A percentile compares a stretch with the other conserved stretches of the same genome.
These are phyloP conservation scores for Xenopus petersii DNA, from an alignment of 2,797 vertebrate genomes.

Conservation along the genomic window DNA sequence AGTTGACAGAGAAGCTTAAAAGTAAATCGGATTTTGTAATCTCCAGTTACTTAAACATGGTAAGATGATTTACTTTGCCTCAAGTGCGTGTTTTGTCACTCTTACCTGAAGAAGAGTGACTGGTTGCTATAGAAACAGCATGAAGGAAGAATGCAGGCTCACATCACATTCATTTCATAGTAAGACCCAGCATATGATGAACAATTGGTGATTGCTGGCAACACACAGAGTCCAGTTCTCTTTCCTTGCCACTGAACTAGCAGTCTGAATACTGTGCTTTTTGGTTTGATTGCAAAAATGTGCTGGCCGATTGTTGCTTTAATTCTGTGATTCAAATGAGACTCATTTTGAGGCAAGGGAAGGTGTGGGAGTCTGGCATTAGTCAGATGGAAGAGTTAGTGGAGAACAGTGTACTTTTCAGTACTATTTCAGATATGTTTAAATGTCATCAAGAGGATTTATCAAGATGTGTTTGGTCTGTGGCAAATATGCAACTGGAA, in stretches of 20 bases:
- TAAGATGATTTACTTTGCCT: slow-evolving; percentile 57
- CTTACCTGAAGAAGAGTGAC: slow-evolving; percentile 51
- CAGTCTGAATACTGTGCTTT: background rate
- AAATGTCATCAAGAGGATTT: background rate
- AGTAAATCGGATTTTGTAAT: slow-evolving; percentile 44
- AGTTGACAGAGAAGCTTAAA: slow-evolving; percentile 45
- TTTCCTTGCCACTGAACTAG: background rate
- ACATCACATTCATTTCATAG: background rate
- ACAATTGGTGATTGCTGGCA: background rate
- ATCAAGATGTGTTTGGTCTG: too few species aligned
- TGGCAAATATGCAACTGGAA: too few species aligned
- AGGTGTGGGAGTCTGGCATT: slow-evolving; percentile 14
- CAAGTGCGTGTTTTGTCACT: slow-evolving; percentile 62
- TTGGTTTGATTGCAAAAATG: background rate
- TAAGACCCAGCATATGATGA: slow-evolving; percentile 9
- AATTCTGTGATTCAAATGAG: background rate
- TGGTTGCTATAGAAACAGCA: slow-evolving; percentile 61
- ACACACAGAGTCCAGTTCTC: background rate
- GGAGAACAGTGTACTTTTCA: background rate
- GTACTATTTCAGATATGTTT: slow-evolving; percentile 10
- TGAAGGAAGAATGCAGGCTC: slow-evolving; percentile 49
- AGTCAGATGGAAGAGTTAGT: background rate
- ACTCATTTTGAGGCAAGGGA: slow-evolving; percentile 3
- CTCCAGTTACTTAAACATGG: slow-evolving; percentile 52
- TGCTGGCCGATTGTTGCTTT: slow-evolving; percentile 3